phyloP scores from a whole-genome alignment of 1,140 invertebrate species.

The Scaptomyza hsui region DNA sequence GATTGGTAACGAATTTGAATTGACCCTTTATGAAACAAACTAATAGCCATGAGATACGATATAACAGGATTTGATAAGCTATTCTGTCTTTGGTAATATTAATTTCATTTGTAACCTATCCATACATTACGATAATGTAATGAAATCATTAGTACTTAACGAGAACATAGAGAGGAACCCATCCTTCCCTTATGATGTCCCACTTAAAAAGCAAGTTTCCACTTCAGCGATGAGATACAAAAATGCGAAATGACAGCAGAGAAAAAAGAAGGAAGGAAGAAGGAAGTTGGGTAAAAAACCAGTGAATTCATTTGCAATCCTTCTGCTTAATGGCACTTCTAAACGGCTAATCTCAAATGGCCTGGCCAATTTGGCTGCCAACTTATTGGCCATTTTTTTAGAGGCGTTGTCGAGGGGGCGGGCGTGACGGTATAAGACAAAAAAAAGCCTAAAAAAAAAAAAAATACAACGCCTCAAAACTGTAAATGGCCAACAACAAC shows the following conservation, averaged over 20 bases:
- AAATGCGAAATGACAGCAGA: slow-evolving; percentile 5
- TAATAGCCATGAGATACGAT: too few species aligned
- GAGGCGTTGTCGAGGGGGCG: slow-evolving; percentile 6
- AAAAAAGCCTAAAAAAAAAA: slow-evolving; percentile 37
- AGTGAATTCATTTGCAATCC: slow-evolving; percentile 62
- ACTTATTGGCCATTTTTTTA: slow-evolving; percentile 54
- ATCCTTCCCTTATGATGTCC: too few species aligned
- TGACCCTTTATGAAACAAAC: too few species aligned
- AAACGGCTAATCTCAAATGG: slow-evolving; percentile 65
- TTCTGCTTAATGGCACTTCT: slow-evolving; percentile 48
- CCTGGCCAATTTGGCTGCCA: slow-evolving; percentile 51
- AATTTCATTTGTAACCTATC: too few species aligned
- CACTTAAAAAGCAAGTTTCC: slow-evolving; percentile 26
- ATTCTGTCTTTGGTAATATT: too few species aligned
- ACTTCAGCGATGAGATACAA: slow-evolving; percentile 3
- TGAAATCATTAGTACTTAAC: too few species aligned
- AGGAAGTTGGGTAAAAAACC: background rate
- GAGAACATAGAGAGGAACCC: too few species aligned
- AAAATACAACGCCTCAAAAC: slow-evolving; percentile 75
- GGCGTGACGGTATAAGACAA: slow-evolving; percentile 67
- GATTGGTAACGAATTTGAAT: too few species aligned
- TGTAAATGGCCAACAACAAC: slow-evolving; percentile 65
- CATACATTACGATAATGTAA: too few species aligned
- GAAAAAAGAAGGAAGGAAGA: background rate
- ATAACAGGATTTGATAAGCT: too few species aligned